Evolutionary conservation across 2,888 invertebrate species (phyloP), one percentile per base, ranked within the genome.

Genomic region (Lochmaea capreae): DNA sequence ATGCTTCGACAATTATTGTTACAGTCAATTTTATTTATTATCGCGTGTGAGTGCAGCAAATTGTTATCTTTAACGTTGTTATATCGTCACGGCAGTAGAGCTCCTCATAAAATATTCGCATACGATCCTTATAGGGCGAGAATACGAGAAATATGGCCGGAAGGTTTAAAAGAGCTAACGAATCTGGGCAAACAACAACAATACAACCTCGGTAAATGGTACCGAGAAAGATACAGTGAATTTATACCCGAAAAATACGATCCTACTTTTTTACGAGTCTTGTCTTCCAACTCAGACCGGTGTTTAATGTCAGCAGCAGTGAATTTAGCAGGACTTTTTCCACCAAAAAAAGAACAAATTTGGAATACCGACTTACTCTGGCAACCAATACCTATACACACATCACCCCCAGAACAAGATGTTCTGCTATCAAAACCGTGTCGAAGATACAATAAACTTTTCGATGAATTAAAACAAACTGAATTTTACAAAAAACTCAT

Each of bases 251-350:
- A 84, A 1, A 82, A 81, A 12, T 93, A 92, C 82, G 87, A 88
- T n/a, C 84, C 83, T 16, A 85, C 88, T 46, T 88, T 91, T 82
- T 87, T 93, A 49, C 87, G 87, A 79, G 86, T 93, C 1, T 86
- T 89, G 68, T 94, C 95, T 66, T 95, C 96, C 0, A 94, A 96
- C 86, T 92, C 93, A 33, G 95, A 97, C 87, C 91, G 97, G 42
- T 95, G 96, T 0, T 87, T 97, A 9, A 95, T 95, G 93, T 95
- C 95, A 75, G 97, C 95, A 0, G 90, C 92, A 82, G 89, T 92
- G 1, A 92, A 94, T 84, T 88, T 96, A 77, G 94, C 95, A 68
- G 94, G 93, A 0, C 82, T 94, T 71, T 94, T 90, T 84, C 92
- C 93, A 4, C 93, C 93, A 0, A 80, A 79, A 11, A 89, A 86